Base-by-base conservation (phyloP, 2,888 invertebrate genomes). In the Schizaphis graminum region DNA sequence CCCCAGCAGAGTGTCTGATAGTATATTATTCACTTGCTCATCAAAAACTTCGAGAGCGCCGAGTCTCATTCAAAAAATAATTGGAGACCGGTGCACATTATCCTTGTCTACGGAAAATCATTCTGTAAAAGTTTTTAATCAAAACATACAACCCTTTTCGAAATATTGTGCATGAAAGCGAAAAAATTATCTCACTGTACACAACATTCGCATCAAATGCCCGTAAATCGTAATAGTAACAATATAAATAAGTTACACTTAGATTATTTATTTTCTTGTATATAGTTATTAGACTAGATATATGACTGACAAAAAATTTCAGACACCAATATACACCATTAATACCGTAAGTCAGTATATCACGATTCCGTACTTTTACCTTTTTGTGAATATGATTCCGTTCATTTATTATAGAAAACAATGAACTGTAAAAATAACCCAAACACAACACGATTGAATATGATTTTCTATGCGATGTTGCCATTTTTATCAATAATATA, bases 21-120 rank as follows among this genome's bases (percentile, higher is more conserved):
- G 84, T 77, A 61, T 93, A 93, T 84, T 93, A 93, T 93, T 94
- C 94, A 67, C 91, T 94, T 53, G 94, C n/a, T 86, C 93, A 35
- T 85, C 49, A 86, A 86, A 94, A 94, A 93, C 93, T 93, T 77
- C 56, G 86, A 91, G 47, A 41, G 91, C 53, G 84, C 87, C 47
- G 61, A 41, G 92, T 88, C 87, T 41, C 92, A 35, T 92, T 92
- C 92, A 24, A 87, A 87, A 61, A 92, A 86, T 92, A 92, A 92
- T 87, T 92, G 92, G 86, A 86, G 57, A 49, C 91, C 85, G 57
- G 91, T n/a, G 24, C 61, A n/a, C 11, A 77, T 49, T 89, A 49
- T 47, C 47, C 16, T 28, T 57, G 86, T 86, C 44, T n/a, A 57
- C 84, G 61, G 86, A 26, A 26, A 67, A 92, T 67, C 87, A 28